Percentiles rank a stretch among this genome's conserved stretches.
Evolutionary conservation across 2,113 vertebrate genomes (phyloP).

Genomic region (Megalops atlanticus): DNA sequence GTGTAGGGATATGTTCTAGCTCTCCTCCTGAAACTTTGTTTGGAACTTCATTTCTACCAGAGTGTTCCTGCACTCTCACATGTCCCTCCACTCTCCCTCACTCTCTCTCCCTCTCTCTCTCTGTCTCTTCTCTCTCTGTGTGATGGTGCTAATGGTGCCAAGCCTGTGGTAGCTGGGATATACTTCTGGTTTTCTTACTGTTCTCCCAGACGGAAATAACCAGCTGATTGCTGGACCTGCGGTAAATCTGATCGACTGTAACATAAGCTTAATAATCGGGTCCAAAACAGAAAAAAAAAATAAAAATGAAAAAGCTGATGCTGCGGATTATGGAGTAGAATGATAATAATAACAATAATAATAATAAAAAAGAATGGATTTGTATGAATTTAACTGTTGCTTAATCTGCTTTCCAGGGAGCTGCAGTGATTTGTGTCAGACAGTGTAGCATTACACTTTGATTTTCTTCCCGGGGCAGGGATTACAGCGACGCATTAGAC

Average conservation of each 20-base stretch:
- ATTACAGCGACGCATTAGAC: conserved; percentile 81
- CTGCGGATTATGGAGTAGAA: conserved; percentile 68
- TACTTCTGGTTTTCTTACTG: conserved; percentile 64
- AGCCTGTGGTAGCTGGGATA: conserved; percentile 48
- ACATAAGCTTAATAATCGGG: conserved; percentile 65
- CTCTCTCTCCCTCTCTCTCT: background rate
- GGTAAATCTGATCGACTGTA: conserved; percentile 49
- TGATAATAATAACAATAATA: conserved; percentile 60
- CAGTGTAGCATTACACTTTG: conserved; percentile 83
- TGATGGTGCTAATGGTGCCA: conserved; percentile 10
- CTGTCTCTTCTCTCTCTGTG: background rate
- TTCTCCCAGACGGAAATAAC: conserved; percentile 51
- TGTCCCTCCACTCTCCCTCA: conserved; percentile 15
- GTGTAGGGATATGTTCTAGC: too few species aligned
- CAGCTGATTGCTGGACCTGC: conserved; percentile 53
- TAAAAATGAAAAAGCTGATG: conserved; percentile 49
- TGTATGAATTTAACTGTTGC: conserved; percentile 76
- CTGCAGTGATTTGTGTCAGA: conserved; percentile 80
- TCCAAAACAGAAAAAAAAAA: conserved; percentile 29
- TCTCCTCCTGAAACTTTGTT: too few species aligned
- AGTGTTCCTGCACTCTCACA: background rate
- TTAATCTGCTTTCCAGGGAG: conserved; percentile 80
- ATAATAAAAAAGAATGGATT: conserved; percentile 68
- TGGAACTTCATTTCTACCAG: conserved; percentile 50
- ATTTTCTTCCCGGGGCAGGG: conserved; percentile 77